These are phyloP conservation scores for Eriosoma lanigerum DNA, from an alignment of 1,140 invertebrate species.

Conservation along the genomic window DNA sequence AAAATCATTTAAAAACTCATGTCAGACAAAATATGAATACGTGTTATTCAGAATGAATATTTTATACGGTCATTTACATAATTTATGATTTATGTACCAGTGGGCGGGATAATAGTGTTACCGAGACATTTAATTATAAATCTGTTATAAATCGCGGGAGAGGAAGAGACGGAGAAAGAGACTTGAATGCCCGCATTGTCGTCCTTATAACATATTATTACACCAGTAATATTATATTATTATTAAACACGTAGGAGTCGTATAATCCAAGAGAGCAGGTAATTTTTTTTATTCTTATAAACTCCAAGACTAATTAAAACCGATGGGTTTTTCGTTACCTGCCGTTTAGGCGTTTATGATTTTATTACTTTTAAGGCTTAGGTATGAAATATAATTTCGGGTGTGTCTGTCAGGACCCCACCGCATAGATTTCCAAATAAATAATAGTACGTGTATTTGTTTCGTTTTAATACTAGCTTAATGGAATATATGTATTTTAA, in stretches of 20 bases:
- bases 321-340: constrained; percentile 36
- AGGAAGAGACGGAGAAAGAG: constrained; percentile 7
- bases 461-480: not conserved
- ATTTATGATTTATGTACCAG: constrained; percentile 49
- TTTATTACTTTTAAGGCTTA: constrained; percentile 23
- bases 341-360: constrained; percentile 33
- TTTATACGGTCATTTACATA: constrained; percentile 45
- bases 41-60: constrained; percentile 40
- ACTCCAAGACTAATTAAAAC: constrained; percentile 32
- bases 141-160: constrained; percentile 26
- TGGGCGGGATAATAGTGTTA: constrained; percentile 40
- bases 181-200: constrained; percentile 43
- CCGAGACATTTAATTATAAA: constrained; percentile 44
- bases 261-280: not conserved
- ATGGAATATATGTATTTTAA: constrained; percentile 3
- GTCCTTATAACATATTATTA: not conserved
- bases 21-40: constrained; percentile 27
- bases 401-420: not conserved
- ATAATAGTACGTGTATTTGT: not conserved
- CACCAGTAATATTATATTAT: too few relatives aligned
- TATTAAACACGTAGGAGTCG: not conserved
- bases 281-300: constrained; percentile 29
- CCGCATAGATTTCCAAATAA: not conserved
- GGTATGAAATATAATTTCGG: constrained; percentile 26
- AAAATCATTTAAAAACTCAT: constrained; percentile 46